phyloP scores from a whole-genome alignment of 2,113 vertebrate species.

The Mixornis gularis region DNA sequence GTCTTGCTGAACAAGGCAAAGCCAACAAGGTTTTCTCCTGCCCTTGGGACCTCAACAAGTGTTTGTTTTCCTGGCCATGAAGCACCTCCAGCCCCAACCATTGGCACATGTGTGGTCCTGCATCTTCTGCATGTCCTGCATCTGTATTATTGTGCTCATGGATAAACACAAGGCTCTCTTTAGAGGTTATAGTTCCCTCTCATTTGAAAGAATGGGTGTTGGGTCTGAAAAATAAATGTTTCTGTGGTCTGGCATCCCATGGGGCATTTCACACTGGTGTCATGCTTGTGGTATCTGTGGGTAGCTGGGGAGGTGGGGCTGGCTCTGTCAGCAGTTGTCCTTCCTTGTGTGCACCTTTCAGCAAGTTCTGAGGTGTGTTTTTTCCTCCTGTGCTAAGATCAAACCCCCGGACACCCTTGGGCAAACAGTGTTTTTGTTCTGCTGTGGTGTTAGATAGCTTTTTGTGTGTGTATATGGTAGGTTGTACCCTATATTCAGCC shows the following conservation, averaged over 20 bases:
- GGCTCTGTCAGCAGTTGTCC: not conserved
- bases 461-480: fast-evolving
- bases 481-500: not conserved
- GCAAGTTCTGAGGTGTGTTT: not conserved
- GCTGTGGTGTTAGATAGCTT: not conserved
- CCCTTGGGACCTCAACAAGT: not conserved
- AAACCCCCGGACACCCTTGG: not conserved
- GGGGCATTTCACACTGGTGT: not conserved
- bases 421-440: not conserved
- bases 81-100: not conserved
- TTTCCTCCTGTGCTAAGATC: not conserved
- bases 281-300: fast-evolving
- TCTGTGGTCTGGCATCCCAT: not conserved
- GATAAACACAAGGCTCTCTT: not conserved
- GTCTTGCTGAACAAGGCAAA: not conserved
- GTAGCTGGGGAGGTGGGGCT: not conserved
- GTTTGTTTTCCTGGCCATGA: not conserved
- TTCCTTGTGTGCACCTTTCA: not conserved
- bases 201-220: not conserved
- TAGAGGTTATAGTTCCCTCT: not conserved
- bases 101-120: fast-evolving
- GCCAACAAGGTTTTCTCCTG: not conserved
- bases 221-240: not conserved
- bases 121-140: not conserved
- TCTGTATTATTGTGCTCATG: not conserved